These are phyloP conservation scores for Chaunax sp. DNA, from an alignment of 2,797 vertebrate genomes.

Conservation along the genomic window DNA sequence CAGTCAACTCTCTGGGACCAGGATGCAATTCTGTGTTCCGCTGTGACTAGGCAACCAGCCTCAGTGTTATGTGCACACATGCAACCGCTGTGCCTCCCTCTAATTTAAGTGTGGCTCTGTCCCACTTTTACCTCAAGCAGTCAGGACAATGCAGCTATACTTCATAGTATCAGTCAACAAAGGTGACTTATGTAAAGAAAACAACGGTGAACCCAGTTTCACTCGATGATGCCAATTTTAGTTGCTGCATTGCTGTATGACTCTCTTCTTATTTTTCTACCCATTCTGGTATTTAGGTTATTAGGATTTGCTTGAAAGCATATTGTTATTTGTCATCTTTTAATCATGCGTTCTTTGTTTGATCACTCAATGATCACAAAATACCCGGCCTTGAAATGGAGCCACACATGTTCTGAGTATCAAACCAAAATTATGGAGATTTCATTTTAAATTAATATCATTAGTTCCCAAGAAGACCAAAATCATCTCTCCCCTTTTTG, in stretches of 20 bases:
- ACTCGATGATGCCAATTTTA: conserved; percentile 21
- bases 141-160: conserved; percentile 62
- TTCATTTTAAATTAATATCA: not conserved
- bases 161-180: conserved; percentile 44
- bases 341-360: not conserved
- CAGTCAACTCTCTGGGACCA: conserved; percentile 74
- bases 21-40: conserved; percentile 74
- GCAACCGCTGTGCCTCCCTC: conserved; percentile 66
- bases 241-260: conserved; percentile 3
- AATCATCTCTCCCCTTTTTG: conserved; percentile 3
- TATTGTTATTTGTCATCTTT: not conserved
- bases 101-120: conserved; percentile 78
- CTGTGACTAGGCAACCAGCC: conserved; percentile 82
- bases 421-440: not conserved
- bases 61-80: conserved; percentile 76
- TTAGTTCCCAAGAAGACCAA: not conserved
- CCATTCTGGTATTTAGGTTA: not conserved
- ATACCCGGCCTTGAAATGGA: not conserved
- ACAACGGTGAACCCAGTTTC: conserved; percentile 26
- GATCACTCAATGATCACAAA: not conserved
- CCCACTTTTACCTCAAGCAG: conserved; percentile 74
- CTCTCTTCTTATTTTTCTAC: not conserved
- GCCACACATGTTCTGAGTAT: not conserved
- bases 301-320: not conserved
- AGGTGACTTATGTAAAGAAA: conserved; percentile 55